Base-by-base conservation (phyloP, 1,140 invertebrate species). In the Calephelis nemesis region DNA sequence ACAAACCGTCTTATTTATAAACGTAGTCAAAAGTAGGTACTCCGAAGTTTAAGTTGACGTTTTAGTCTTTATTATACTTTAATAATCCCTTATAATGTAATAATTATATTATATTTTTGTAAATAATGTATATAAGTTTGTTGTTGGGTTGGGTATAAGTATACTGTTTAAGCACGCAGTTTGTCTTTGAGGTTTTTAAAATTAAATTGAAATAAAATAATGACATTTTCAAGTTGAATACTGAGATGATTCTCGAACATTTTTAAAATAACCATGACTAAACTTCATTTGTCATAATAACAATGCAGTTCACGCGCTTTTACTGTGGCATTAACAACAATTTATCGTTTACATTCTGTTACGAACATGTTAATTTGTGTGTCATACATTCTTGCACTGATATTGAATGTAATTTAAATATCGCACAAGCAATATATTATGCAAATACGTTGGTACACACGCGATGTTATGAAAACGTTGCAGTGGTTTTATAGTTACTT, bases 251-350 rank as follows among this genome's bases (percentile, higher is more conserved):
- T 19, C 39, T 10, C 7, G 42, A 39, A 15, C 60, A 68, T 68
- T 70, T 84, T 87, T 78, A 77, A 82, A 87, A 83, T 79, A 76
- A 84, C 83, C 86, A 84, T 84, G 84, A 82, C 73, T 70, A 64
- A 75, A 78, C 79, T 73, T 81, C 85, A 85, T 87, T 77, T 77
- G 82, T 87, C 88, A 88, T 85, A 87, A 88, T 85, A 81, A 84
- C 67, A 80, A 73, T 83, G 74, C 78, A 81, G 78, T 82, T 83
- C 79, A 83, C 82, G 69, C 82, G 80, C 87, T 82, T 83, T 77
- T 75, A 71, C 83, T 83, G 76, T 88, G 88, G 87, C 87, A 89
- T 89, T 85, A 85, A 82, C 84, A 88, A 85, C 79, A 79, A 79
- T 86, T 80, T 80, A 78, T 81, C 78, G 69, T 72, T 65, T 67